These are phyloP conservation scores for Crepidodera aurea DNA, from an alignment of 2,888 invertebrate genomes.

Conservation along the genomic window DNA sequence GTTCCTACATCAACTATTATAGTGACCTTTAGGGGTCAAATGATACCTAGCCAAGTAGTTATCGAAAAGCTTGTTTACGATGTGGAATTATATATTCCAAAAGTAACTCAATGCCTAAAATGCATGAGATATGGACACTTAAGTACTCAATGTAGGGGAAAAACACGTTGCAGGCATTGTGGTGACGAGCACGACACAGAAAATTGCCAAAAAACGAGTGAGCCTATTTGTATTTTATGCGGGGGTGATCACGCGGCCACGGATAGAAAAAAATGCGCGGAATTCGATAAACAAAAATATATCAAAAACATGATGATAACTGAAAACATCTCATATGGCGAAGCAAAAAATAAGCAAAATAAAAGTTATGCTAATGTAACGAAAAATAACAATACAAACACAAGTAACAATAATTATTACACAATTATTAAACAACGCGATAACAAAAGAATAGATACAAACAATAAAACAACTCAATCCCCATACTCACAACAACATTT, in stretches of 20 bases:
- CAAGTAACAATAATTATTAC: no score
- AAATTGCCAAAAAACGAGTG: not conserved
- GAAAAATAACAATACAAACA: not conserved
- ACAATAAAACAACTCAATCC: no score
- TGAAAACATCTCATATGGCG: conserved; percentile 3
- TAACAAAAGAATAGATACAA: no score
- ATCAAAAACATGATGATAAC: not conserved
- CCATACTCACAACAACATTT: no score
- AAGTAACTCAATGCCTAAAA: not conserved
- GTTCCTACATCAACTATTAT: not conserved
- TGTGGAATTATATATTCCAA: not conserved
- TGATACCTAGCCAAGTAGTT: not conserved
- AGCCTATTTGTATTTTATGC: not conserved
- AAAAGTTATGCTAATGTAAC: not conserved
- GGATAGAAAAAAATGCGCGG: not conserved
- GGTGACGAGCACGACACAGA: not conserved
- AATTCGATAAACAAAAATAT: not conserved
- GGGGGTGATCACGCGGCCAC: not conserved
- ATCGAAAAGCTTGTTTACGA: not conserved
- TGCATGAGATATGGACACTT: not conserved
- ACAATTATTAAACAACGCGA: no score
- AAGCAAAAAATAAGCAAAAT: conserved; percentile 11
- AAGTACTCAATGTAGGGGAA: not conserved
- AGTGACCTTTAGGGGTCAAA: conserved; percentile 2
- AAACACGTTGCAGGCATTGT: not conserved